These are phyloP conservation scores for Poicephalus meyeri DNA, from an alignment of 2,113 vertebrate species.

Conservation along the genomic window DNA sequence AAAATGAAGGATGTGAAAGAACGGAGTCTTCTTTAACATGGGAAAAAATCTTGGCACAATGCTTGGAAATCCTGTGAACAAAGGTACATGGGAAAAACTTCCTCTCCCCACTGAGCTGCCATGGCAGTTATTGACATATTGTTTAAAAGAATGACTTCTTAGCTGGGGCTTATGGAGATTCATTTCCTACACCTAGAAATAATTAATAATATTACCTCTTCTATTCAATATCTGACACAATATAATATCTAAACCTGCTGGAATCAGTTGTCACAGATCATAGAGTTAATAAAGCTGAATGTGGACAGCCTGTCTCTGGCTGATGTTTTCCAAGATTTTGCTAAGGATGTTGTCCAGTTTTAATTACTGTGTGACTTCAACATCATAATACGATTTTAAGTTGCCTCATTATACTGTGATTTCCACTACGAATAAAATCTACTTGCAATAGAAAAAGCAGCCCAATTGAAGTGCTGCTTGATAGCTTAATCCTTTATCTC, in stretches of 20 bases:
- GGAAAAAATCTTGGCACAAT: neutral
- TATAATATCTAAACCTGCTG: neutral
- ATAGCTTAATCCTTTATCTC: neutral
- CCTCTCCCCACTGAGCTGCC: neutral
- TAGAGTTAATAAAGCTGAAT: neutral
- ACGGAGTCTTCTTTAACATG: neutral
- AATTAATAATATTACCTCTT: neutral
- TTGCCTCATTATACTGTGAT: neutral
- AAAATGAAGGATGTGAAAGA: neutral
- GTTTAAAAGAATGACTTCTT: neutral
- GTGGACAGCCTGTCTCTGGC: neutral
- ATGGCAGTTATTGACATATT: neutral
- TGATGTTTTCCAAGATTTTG: slow-evolving; percentile 1
- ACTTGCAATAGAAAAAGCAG: neutral
- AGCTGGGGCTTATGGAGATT: neutral
- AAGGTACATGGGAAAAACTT: neutral
- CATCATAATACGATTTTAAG: neutral
- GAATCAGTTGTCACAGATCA: neutral
- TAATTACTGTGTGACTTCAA: neutral
- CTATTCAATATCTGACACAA: neutral
- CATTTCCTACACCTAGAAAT: neutral
- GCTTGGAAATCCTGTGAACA: slow-evolving; percentile 22
- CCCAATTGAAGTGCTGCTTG: neutral
- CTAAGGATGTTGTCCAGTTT: neutral
- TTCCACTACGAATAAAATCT: slow-evolving; percentile 26